Conservation (phyloP, 2,888 invertebrate genomes). For the Pheosia tremula region DNA sequence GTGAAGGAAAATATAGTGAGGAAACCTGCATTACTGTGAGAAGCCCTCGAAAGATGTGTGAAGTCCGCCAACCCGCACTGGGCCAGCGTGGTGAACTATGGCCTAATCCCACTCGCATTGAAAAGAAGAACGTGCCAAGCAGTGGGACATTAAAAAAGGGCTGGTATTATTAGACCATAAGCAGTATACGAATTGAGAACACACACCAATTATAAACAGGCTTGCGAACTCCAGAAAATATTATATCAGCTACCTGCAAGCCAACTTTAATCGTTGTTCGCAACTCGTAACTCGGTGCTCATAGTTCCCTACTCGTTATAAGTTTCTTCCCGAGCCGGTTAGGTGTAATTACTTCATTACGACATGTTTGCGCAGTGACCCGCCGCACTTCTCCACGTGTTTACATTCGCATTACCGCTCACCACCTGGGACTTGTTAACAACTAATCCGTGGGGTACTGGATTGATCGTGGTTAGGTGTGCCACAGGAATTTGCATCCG, state of each 20-base stretch:
- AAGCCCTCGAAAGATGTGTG: too few relatives aligned
- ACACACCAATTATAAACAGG: too few relatives aligned
- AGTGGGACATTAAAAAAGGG: too few relatives aligned
- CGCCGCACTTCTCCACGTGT: slow-evolving; percentile 6
- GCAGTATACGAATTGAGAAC: too few relatives aligned
- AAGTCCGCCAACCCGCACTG: too few relatives aligned
- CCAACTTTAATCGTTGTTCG: slow-evolving; percentile 39
- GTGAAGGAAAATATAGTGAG: too few relatives aligned
- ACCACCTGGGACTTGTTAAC: slow-evolving; percentile 7
- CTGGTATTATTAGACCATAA: too few relatives aligned
- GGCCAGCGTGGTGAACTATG: too few relatives aligned
- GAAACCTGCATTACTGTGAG: too few relatives aligned
- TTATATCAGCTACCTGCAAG: slow-evolving; percentile 13
- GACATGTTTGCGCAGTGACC: slow-evolving; percentile 31
- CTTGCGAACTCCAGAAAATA: background rate
- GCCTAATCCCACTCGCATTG: too few relatives aligned
- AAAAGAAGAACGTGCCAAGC: too few relatives aligned
- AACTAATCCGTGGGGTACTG: slow-evolving; percentile 12
- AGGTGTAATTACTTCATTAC: slow-evolving; percentile 39
- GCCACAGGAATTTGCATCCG: background rate
- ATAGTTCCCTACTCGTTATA: slow-evolving; percentile 31
- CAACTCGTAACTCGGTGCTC: slow-evolving; percentile 24
- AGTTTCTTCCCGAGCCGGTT: slow-evolving; percentile 31
- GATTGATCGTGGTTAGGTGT: background rate
- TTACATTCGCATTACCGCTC: slow-evolving; percentile 20